A percentile compares a stretch with the other conserved stretches of the same genome.
These are phyloP conservation scores for Chelon labrosus DNA, from an alignment of 2,797 vertebrate species.

Conservation along the genomic window DNA sequence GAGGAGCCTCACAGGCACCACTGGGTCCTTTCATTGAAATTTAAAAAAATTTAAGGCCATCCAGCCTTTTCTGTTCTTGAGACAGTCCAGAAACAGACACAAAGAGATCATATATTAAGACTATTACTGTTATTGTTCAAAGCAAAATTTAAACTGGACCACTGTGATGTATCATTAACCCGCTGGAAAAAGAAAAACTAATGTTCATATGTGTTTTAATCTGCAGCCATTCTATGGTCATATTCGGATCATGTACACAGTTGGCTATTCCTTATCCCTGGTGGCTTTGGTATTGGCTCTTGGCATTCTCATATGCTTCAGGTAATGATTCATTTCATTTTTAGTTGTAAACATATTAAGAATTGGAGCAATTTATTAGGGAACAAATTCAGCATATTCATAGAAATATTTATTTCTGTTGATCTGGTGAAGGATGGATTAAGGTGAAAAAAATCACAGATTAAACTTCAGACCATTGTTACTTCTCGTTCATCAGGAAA, in stretches of 20 bases:
- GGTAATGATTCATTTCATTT: constrained; percentile 76
- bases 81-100: no score
- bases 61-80: no score
- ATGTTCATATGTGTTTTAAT: constrained; percentile 37
- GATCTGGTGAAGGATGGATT: neutral
- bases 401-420: neutral
- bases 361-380: neutral
- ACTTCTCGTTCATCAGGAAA: constrained; percentile 77
- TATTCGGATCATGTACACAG: constrained; percentile 89
- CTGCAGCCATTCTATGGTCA: constrained; percentile 83
- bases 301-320: constrained; percentile 89
- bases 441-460: neutral
- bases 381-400: neutral
- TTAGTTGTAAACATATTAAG: neutral
- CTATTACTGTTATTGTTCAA: no score
- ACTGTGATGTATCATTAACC: neutral
- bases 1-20: no score
- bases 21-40: no score
- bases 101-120: no score
- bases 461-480: neutral
- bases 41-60: no score
- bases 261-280: constrained; percentile 93
- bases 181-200: neutral
- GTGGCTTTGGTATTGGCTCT: constrained; percentile 89
- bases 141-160: neutral